These are phyloP conservation scores for Sebastes diaconus DNA, from an alignment of 2,797 vertebrate species.

Conservation along the genomic window DNA sequence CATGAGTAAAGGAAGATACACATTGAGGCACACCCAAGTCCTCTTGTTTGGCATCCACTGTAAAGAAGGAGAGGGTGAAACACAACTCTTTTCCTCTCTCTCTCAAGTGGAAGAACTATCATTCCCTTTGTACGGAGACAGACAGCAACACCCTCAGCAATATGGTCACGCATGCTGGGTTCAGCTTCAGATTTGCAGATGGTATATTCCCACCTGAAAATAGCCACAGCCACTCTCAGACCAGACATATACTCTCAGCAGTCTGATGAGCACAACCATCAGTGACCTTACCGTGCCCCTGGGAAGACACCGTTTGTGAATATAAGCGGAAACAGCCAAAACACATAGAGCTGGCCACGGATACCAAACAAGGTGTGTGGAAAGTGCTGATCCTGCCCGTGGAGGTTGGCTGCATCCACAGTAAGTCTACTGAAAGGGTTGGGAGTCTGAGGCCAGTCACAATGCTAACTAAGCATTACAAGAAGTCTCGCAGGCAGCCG, in stretches of 20 bases:
- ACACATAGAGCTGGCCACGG: too few species aligned
- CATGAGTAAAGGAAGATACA: not conserved
- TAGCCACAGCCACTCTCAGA: too few species aligned
- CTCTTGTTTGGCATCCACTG: not conserved
- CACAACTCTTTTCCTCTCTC: not conserved
- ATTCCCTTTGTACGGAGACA: not conserved
- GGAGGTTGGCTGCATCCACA: too few species aligned
- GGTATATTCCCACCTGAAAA: too few species aligned
- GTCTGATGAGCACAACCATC: too few species aligned
- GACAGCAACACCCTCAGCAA: not conserved
- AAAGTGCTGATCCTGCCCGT: too few species aligned
- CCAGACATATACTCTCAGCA: too few species aligned
- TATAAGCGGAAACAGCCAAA: too few species aligned
- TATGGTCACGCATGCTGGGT: not conserved
- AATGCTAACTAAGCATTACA: not conserved
- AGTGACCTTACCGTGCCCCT: accelerated
- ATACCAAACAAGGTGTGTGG: too few species aligned
- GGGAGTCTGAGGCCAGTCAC: not conserved
- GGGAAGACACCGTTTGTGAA: too few species aligned
- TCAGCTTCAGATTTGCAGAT: accelerated
- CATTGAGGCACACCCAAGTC: not conserved
- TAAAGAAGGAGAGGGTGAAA: not conserved
- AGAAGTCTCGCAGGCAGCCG: too few species aligned
- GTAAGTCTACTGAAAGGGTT: not conserved
- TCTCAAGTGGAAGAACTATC: not conserved